Percentiles rank a stretch among this genome's conserved stretches.
These are phyloP conservation scores for Papilio machaon DNA, from an alignment of 1,140 invertebrate genomes.

Conservation along the genomic window DNA sequence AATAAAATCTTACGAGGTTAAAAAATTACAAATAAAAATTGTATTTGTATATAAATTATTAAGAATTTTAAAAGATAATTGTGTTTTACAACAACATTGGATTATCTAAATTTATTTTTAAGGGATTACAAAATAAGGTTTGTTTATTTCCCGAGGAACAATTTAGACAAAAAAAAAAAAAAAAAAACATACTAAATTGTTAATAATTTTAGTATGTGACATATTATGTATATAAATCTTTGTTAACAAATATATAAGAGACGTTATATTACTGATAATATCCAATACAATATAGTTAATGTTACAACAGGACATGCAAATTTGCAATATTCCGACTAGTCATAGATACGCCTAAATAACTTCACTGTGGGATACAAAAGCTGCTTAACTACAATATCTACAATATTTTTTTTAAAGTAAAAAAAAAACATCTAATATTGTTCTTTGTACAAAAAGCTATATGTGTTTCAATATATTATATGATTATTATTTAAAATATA, in stretches of 20 bases:
- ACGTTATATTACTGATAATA: conserved; percentile 56
- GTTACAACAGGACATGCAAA: conserved; percentile 59
- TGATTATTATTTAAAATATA: conserved; percentile 60
- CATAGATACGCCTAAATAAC: conserved; percentile 53
- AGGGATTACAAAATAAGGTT: no score
- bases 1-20: background rate
- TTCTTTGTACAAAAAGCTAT: conserved; percentile 74
- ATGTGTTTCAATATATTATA: conserved; percentile 56
- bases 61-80: no score
- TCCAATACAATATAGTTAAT: conserved; percentile 62
- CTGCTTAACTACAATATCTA: conserved; percentile 52
- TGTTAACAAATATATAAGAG: conserved; percentile 25
- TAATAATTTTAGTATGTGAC: background rate
- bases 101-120: no score
- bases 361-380: conserved; percentile 70
- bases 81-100: no score
- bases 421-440: conserved; percentile 76
- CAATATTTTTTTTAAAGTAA: conserved; percentile 59
- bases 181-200: background rate
- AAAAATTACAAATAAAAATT: background rate
- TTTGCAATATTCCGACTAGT: conserved; percentile 67
- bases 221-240: background rate
- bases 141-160: no score
- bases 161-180: no score
- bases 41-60: no score